Conservation (phyloP, 92 coral and sea anemone genomes). For the Epizoanthus rinbou region DNA sequence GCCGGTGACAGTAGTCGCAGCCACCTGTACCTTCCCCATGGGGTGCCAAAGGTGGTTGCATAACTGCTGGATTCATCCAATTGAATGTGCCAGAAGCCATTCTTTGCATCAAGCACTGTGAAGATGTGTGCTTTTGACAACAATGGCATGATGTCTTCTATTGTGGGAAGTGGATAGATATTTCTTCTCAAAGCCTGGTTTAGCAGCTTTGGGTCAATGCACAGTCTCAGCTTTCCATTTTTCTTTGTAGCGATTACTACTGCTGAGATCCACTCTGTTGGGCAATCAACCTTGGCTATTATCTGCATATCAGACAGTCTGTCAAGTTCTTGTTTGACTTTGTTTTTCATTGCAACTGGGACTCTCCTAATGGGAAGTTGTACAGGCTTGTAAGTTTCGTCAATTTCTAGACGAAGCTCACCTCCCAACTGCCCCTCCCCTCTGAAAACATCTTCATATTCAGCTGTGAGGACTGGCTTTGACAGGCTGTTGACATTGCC, state of each 20-base stretch:
- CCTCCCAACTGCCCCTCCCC: slow-evolving; percentile 45
- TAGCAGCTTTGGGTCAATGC: slow-evolving; percentile 69
- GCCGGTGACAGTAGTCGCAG: slow-evolving; percentile 61
- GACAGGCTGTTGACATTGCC: background rate
- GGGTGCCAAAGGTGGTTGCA: slow-evolving; percentile 63
- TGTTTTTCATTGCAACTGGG: slow-evolving; percentile 46
- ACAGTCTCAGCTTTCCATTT: slow-evolving; percentile 52
- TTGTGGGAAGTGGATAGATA: slow-evolving; percentile 61
- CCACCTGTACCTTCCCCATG: slow-evolving; percentile 64
- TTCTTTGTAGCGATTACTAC: slow-evolving; percentile 56
- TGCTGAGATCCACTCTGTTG: slow-evolving; percentile 69
- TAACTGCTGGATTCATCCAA: slow-evolving; percentile 60
- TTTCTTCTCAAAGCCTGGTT: slow-evolving; percentile 62
- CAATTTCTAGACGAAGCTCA: slow-evolving; percentile 44
- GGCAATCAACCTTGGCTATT: slow-evolving; percentile 46
- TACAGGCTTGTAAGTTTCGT: slow-evolving; percentile 36
- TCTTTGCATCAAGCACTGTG: slow-evolving; percentile 69
- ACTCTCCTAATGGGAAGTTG: slow-evolving; percentile 45
- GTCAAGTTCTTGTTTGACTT: slow-evolving; percentile 40
- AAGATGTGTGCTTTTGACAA: slow-evolving; percentile 54
- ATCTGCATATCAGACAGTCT: slow-evolving; percentile 43
- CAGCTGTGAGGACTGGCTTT: slow-evolving; percentile 21
- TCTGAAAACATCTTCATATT: slow-evolving; percentile 40
- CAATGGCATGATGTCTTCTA: slow-evolving; percentile 61
- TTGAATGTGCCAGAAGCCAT: slow-evolving; percentile 66